Conservation (phyloP, 2,797 vertebrate genomes). For the Smutsia gigantea region DNA sequence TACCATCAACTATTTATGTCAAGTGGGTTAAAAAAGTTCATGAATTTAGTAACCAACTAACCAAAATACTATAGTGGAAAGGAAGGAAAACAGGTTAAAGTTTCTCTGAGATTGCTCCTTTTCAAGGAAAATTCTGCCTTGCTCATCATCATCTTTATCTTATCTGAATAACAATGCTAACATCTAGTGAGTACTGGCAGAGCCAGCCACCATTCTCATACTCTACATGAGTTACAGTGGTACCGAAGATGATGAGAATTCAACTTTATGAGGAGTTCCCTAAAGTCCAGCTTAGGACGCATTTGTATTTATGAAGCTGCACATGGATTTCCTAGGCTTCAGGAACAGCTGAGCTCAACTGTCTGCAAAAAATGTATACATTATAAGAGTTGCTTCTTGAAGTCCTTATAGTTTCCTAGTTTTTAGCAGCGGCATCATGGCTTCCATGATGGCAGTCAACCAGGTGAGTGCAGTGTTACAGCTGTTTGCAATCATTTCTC, state of each 20-base stretch:
- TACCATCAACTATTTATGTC: neutral
- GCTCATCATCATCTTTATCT: neutral
- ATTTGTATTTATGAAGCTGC: neutral
- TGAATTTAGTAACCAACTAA: constrained; percentile 44
- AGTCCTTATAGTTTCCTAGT: neutral
- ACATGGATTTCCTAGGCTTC: neutral
- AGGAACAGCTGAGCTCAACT: neutral
- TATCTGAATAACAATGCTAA: neutral
- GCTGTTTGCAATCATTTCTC: neutral
- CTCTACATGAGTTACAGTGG: neutral
- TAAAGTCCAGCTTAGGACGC: neutral
- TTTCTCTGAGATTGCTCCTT: neutral
- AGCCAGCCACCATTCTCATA: neutral
- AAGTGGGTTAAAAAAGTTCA: neutral
- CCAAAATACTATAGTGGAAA: neutral
- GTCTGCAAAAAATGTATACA: neutral
- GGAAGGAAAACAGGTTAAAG: neutral
- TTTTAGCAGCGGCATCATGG: neutral
- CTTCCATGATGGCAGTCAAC: neutral
- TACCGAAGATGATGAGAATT: neutral
- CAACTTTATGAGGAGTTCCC: neutral
- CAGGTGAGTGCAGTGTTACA: neutral
- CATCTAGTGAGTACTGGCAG: neutral
- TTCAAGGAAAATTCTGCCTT: neutral
- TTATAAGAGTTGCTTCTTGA: neutral